A percentile compares a stretch with the other conserved stretches of the same genome.
Conservation (phyloP, 2,888 invertebrate genomes). For the Synergus umbraculus region DNA sequence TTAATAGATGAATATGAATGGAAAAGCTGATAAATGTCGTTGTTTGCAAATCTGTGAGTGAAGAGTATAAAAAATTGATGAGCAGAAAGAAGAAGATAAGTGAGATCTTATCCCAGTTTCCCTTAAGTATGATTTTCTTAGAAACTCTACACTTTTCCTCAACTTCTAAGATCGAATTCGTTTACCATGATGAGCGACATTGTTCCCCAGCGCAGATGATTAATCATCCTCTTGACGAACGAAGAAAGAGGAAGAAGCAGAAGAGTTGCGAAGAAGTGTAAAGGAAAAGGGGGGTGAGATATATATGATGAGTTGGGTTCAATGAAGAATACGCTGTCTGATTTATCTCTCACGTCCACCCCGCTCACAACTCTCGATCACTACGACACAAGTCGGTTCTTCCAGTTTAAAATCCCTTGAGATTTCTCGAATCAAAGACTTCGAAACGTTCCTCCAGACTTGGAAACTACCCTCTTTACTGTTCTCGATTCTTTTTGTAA, state of each 20-base stretch:
- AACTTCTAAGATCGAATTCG: conserved; percentile 36
- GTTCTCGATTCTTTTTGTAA: background rate
- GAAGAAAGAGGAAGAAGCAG: conserved; percentile 13
- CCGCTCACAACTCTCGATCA: conserved; percentile 1
- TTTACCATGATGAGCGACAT: conserved; percentile 38
- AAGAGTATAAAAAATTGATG: background rate
- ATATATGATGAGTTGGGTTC: conserved; percentile 1
- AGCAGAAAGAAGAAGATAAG: background rate
- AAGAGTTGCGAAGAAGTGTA: conserved; percentile 7
- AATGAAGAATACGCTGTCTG: conserved; percentile 13
- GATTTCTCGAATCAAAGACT: conserved; percentile 9
- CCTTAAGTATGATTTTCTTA: background rate
- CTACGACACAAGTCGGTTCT: background rate
- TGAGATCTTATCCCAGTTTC: background rate
- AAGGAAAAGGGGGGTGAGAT: background rate
- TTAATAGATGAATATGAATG: background rate
- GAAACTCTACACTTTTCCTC: conserved; percentile 9
- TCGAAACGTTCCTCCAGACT: background rate
- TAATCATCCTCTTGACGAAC: conserved; percentile 33
- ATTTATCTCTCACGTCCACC: conserved; percentile 10
- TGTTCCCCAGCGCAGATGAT: conserved; percentile 28
- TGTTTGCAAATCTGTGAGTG: background rate
- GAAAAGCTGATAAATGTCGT: background rate
- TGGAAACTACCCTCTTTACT: background rate
- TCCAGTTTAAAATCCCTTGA: background rate